Base-by-base conservation (phyloP, 2,113 vertebrate genomes). In the Pluvialis apricaria region DNA sequence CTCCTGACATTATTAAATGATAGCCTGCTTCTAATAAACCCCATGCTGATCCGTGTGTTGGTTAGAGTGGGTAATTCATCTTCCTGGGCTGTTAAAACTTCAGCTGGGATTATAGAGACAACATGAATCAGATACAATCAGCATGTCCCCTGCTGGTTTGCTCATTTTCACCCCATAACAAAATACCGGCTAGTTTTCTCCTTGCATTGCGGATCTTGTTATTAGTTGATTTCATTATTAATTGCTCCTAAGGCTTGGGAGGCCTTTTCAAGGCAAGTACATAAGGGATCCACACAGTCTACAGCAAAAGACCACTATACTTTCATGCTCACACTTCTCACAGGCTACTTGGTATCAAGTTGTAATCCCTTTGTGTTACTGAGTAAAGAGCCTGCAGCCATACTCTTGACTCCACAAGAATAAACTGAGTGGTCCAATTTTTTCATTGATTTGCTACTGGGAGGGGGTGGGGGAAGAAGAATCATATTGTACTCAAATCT, bases 61-160 rank as follows among this genome's bases (percentile, higher is more conserved):
- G 91, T 14, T 85, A 49, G 60, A 96, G 92, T 86, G 77, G 71
- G 93, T 88, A 93, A 98, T 98, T 64, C 36, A 93, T 97, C 97
- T 97, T 96, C 69, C 91, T 26, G 44, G 93, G 85, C 93, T 87
- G 62, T 87, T 96, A 88, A 79, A 94, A 94, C 80, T 55, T 61
- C 52, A 93, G 95, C 91, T 92, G 55, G 88, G 92, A 96, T 98
- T 96, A 96, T 49, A 97, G 92, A 96, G 97, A 97, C 13, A 61
- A 25, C 97, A 97, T 96, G 97, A 97, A 97, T 98, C 97, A 98
- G 97, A 90, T 92, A 90, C 15, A 32, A 97, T 94, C 96, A 97
- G 90, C 87, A 88, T 84, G 94, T 95, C 96, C 95, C 98, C 98
- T 90, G 97, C 97, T 97, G 97, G 49, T 97, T 95, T 94, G 94